Evolutionary conservation across 2,797 vertebrate genomes (phyloP).

Genomic region (Ataeniobius toweri): DNA sequence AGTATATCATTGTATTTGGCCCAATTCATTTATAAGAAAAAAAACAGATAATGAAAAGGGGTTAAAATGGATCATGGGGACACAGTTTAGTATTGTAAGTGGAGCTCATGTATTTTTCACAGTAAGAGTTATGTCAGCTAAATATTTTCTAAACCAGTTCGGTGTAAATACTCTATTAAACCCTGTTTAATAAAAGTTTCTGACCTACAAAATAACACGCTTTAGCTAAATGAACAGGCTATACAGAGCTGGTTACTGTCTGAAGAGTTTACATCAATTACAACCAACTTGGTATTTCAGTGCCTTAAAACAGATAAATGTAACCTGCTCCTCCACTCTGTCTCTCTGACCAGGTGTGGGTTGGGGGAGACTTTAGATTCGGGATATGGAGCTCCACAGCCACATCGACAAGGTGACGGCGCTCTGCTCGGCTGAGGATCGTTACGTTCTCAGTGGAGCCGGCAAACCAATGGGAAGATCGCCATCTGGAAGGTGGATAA

Average conservation of each 20-base stretch:
- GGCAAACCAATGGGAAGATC: constrained; percentile 90
- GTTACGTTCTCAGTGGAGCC: constrained; percentile 92
- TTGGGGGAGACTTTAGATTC: constrained; percentile 92
- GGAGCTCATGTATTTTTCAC: background rate
- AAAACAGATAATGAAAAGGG: background rate
- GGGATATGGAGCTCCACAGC: constrained; percentile 85
- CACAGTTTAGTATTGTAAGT: background rate
- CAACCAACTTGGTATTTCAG: background rate
- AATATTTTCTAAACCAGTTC: background rate
- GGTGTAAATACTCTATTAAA: background rate
- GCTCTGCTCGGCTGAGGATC: constrained; percentile 91
- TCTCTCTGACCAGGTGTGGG: constrained; percentile 85
- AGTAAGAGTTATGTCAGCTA: background rate
- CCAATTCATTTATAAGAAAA: background rate
- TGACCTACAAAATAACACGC: background rate
- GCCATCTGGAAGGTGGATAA: constrained; percentile 97
- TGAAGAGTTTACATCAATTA: background rate
- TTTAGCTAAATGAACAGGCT: background rate
- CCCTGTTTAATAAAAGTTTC: background rate
- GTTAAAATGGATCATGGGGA: background rate
- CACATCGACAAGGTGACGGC: constrained; percentile 84
- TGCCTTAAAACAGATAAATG: background rate
- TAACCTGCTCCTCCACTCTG: constrained; percentile 1
- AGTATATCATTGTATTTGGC: background rate
- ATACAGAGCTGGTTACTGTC: background rate